phyloP scores from a whole-genome alignment of 2,797 vertebrate genomes.

The Myoxocephalus aenaeus region DNA sequence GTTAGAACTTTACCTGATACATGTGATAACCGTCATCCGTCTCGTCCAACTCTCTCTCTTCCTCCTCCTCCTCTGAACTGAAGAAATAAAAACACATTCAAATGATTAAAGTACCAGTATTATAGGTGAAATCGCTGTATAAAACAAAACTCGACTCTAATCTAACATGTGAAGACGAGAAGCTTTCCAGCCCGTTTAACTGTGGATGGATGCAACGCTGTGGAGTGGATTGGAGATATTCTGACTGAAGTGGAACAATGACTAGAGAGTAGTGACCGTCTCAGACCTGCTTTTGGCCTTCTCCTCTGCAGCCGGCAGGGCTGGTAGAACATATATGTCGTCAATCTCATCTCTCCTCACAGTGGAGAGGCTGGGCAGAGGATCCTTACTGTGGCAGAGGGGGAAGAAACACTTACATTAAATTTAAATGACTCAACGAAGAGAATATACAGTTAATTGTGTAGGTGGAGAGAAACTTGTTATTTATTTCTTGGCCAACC shows the following conservation, averaged over 20 bases:
- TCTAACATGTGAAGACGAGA: neutral
- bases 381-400: slow-evolving; percentile 82
- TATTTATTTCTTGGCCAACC: neutral
- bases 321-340: slow-evolving; percentile 91
- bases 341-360: slow-evolving; percentile 88
- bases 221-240: neutral
- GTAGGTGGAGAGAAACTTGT: neutral
- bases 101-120: neutral
- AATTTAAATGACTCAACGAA: neutral
- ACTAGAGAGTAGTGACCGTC: neutral
- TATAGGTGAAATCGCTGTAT: neutral
- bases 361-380: slow-evolving; percentile 89
- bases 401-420: neutral
- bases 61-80: slow-evolving; percentile 93
- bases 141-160: neutral
- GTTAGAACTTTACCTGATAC: slow-evolving; percentile 83
- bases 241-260: neutral
- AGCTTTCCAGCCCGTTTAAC: neutral
- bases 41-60: slow-evolving; percentile 83
- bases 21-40: slow-evolving; percentile 77
- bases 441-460: neutral
- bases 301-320: slow-evolving; percentile 85
- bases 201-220: neutral
- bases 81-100: slow-evolving; percentile 2
- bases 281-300: slow-evolving; percentile 87